Evolutionary conservation across 2,888 invertebrate species (phyloP).

Genomic region (Spisula solida): DNA sequence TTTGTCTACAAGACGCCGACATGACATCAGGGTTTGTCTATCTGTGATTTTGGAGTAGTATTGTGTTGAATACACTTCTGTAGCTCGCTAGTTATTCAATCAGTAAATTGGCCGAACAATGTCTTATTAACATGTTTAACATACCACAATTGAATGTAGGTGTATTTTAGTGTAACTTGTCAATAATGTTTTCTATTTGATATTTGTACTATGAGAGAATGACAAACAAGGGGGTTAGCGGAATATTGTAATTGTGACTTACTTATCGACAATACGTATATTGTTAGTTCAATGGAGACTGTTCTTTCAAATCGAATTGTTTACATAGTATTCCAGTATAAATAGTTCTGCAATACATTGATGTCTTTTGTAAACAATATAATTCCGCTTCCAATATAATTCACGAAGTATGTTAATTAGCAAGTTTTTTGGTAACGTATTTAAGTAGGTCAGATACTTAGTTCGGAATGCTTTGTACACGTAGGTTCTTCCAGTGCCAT

Average conservation of each 20-base stretch:
- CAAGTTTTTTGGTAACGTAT: neutral
- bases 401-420: constrained; percentile 7
- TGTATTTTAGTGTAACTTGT: neutral
- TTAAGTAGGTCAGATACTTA: neutral
- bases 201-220: neutral
- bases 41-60: neutral
- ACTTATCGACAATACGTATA: neutral
- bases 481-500: no score
- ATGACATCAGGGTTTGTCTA: no score
- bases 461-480: neutral
- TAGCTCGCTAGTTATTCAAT: neutral
- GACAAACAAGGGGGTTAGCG: neutral
- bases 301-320: neutral
- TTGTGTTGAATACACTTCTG: neutral
- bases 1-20: no score
- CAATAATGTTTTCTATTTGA: neutral
- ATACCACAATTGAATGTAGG: neutral
- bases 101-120: neutral
- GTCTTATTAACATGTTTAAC: constrained; percentile 13
- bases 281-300: neutral
- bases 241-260: neutral
- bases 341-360: neutral
- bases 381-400: neutral
- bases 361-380: neutral
- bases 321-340: neutral